These are phyloP conservation scores for Drosophila mimica DNA, from an alignment of 2,888 invertebrate species.

Conservation along the genomic window DNA sequence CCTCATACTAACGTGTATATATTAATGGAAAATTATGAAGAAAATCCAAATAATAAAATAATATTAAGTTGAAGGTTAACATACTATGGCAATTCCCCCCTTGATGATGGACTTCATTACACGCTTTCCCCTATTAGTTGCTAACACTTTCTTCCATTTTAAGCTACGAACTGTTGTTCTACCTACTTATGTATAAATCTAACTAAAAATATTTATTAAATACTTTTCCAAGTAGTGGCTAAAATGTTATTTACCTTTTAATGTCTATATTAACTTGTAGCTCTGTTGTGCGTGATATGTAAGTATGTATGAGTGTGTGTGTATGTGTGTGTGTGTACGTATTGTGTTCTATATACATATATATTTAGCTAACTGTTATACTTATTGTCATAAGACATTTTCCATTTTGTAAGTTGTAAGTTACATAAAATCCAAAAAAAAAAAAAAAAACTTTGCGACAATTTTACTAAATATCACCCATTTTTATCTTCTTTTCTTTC, in stretches of 20 bases:
- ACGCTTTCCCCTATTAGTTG: conserved; percentile 18
- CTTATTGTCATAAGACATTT: conserved; percentile 64
- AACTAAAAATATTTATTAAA: conserved; percentile 34
- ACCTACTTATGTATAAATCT: conserved; percentile 34
- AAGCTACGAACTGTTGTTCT: conserved; percentile 40
- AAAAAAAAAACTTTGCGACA: conserved; percentile 65
- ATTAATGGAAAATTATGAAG: not conserved
- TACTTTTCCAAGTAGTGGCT: conserved; percentile 73
- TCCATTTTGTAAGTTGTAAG: conserved; percentile 78
- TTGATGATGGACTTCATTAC: not conserved
- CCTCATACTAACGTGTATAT: conserved; percentile 1
- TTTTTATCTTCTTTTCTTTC: conserved; percentile 80
- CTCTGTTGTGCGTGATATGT: conserved; percentile 67
- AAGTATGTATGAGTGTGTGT: conserved; percentile 45
- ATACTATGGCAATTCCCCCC: not conserved
- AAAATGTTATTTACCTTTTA: conserved; percentile 71
- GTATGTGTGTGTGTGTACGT: conserved; percentile 48
- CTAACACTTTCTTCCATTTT: conserved; percentile 22
- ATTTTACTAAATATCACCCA: conserved; percentile 83
- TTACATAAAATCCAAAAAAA: conserved; percentile 53
- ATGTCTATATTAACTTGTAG: conserved; percentile 72
- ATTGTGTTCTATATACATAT: conserved; percentile 51
- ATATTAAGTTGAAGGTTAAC: conserved; percentile 3
- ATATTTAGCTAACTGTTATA: conserved; percentile 69
- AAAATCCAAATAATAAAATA: conserved; percentile 4